A percentile compares a stretch with the other conserved stretches of the same genome.
Conservation (phyloP, 2,888 invertebrate genomes). For the Congeria kusceri region DNA sequence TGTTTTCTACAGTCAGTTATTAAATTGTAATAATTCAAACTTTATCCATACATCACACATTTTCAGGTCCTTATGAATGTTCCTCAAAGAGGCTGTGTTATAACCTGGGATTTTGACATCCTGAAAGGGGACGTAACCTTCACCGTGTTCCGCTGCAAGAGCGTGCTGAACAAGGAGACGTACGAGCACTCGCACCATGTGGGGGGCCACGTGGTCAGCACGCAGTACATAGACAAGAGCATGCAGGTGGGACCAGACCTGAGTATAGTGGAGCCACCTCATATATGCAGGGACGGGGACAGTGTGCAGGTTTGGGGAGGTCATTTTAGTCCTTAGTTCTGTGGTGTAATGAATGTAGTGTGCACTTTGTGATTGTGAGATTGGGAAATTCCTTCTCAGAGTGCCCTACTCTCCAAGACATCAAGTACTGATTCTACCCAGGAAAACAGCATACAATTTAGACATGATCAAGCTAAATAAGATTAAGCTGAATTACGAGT, state of each 20-base stretch:
- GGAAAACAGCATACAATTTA: too few species aligned
- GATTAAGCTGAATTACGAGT: too few species aligned
- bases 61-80: slow-evolving; percentile 89
- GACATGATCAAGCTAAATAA: too few species aligned
- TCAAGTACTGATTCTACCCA: too few species aligned
- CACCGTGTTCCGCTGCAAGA: slow-evolving; percentile 88
- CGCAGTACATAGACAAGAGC: slow-evolving; percentile 88
- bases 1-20: too few species aligned
- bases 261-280: slow-evolving; percentile 92
- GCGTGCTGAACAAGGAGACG: slow-evolving; percentile 72
- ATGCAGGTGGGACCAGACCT: slow-evolving; percentile 90
- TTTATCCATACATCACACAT: background rate
- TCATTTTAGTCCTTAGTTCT: too few species aligned
- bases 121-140: slow-evolving; percentile 95
- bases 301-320: slow-evolving; percentile 91
- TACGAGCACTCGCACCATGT: slow-evolving; percentile 82
- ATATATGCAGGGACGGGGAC: slow-evolving; percentile 95
- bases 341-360: too few species aligned
- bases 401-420: too few species aligned
- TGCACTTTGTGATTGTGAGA: too few species aligned
- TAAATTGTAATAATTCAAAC: too few species aligned
- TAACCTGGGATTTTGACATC: slow-evolving; percentile 99
- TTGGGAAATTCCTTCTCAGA: too few species aligned
- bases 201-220: slow-evolving; percentile 80
- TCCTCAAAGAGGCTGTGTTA: slow-evolving; percentile 93